Evolutionary conservation across 2,113 vertebrate species (phyloP), one percentile per base, ranked within the genome.

Genomic region (Tichodroma muraria): DNA sequence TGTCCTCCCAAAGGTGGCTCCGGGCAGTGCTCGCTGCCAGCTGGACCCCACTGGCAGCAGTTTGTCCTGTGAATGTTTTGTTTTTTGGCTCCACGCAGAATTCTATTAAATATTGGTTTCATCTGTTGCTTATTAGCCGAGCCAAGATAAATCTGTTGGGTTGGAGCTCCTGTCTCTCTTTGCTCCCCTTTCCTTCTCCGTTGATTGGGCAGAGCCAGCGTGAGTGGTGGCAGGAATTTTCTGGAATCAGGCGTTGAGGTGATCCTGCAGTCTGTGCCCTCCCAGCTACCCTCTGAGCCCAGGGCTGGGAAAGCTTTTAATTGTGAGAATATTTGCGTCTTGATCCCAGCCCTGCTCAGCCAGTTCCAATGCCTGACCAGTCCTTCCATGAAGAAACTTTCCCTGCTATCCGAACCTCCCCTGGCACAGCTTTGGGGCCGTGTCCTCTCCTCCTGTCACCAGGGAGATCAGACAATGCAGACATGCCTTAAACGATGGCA

Each of bases 391-490:
- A 30, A 15, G 54, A 11, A 12, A 7, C 47, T 47, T 40, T 31
- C n/a, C 54, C n/a, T n/a, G 14, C 6, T 11, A 0, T 10, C n/a
- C 61, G 19, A 31, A 47, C 13, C 24, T 60, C 6, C 4, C 11
- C 9, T 44, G 53, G 53, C 37, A 15, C 53, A n/a, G 0, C 15
- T 0, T n/a, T 5, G 13, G 40, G 20, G 38, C 9, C 0, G 0
- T 60, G 30, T 8, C 13, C 20, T 66, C 59, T 50, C 30, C 8
- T 31, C 14, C n/a, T 35, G 11, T 18, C 86, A 15, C 38, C 45
- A 19, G 45, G 53, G 10, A 40, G 17, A 27, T 40, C 14, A 35
- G 10, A 15, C 11, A 27, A 1, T 22, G 4, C 0, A 35, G 59
- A 27, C 8, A 6, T 2, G 8, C 6, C 4, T 44, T 21, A 8